Evolutionary conservation across 2,113 vertebrate genomes (phyloP).

Genomic region (Zingel zingel): DNA sequence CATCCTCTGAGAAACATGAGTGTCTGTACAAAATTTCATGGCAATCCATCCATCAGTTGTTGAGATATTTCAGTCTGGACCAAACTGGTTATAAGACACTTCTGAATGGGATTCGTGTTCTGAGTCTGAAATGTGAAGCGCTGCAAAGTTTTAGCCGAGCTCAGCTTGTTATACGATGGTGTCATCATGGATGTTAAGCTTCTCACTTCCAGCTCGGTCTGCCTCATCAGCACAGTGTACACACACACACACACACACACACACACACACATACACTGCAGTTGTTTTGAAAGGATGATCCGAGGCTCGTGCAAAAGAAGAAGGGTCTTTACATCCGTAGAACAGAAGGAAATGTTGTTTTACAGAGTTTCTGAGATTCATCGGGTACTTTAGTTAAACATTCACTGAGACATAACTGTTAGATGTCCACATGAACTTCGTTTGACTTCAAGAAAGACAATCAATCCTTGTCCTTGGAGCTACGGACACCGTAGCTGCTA

Average conservation of each 20-base stretch:
- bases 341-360: conserved; percentile 14
- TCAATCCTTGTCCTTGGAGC: not conserved
- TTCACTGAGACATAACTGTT: conserved; percentile 27
- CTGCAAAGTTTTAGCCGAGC: conserved; percentile 35
- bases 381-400: conserved; percentile 24
- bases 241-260: conserved; percentile 34
- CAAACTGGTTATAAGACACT: not conserved
- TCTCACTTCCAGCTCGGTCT: conserved; percentile 36
- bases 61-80: not conserved
- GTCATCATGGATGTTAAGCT: conserved; percentile 42
- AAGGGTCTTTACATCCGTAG: not conserved
- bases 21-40: no score
- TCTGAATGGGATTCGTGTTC: conserved; percentile 1
- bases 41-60: not conserved
- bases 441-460: conserved; percentile 38
- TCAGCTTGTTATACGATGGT: conserved; percentile 48
- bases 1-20: not conserved
- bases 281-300: conserved; percentile 13
- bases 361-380: conserved; percentile 60
- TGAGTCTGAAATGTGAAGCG: not conserved
- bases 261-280: not conserved
- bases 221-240: conserved; percentile 59
- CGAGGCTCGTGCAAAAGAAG: conserved; percentile 23
- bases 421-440: conserved; percentile 33
- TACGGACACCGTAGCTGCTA: not conserved